These are phyloP conservation scores for Diarsia mendica DNA, from an alignment of 2,888 invertebrate genomes.

Conservation along the genomic window DNA sequence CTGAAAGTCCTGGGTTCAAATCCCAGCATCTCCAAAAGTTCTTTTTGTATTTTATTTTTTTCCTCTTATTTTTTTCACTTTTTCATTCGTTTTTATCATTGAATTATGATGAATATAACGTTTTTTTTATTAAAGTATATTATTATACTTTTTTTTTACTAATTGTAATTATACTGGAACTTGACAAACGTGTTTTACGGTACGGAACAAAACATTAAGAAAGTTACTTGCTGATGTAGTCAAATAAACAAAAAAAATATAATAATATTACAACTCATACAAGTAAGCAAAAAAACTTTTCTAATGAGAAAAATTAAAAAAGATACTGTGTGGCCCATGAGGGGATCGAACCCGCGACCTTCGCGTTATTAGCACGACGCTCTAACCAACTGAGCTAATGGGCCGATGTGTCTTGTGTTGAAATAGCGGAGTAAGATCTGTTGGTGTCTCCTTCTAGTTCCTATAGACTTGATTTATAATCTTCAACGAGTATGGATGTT, in stretches of 20 bases:
- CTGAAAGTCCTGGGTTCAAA: constrained; percentile 92
- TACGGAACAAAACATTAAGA: too few species aligned
- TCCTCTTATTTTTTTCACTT: not conserved
- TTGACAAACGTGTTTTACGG: too few species aligned
- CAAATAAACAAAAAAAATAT: not conserved
- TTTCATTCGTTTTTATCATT: not conserved
- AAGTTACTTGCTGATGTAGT: not conserved
- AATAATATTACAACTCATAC: too few species aligned
- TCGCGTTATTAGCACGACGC: constrained; percentile 89
- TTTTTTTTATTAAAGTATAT: too few species aligned
- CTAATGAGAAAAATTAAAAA: constrained; percentile 25
- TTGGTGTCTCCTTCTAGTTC: not conserved
- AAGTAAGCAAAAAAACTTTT: too few species aligned
- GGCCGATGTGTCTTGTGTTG: constrained; percentile 58
- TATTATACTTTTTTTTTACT: too few species aligned
- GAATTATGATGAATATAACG: not conserved
- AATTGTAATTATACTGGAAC: too few species aligned
- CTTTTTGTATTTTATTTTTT: constrained; percentile 3
- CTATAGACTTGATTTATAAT: too few species aligned
- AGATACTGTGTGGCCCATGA: constrained; percentile 84
- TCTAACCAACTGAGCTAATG: constrained; percentile 89
- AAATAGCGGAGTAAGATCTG: constrained; percentile 28
- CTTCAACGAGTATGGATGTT: too few species aligned
- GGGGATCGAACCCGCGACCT: constrained; percentile 89
- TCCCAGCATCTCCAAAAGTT: constrained; percentile 90